Evolutionary conservation across 2,113 vertebrate species (phyloP), one percentile per base, ranked within the genome.

Genomic region (Stigmatopora argus): DNA sequence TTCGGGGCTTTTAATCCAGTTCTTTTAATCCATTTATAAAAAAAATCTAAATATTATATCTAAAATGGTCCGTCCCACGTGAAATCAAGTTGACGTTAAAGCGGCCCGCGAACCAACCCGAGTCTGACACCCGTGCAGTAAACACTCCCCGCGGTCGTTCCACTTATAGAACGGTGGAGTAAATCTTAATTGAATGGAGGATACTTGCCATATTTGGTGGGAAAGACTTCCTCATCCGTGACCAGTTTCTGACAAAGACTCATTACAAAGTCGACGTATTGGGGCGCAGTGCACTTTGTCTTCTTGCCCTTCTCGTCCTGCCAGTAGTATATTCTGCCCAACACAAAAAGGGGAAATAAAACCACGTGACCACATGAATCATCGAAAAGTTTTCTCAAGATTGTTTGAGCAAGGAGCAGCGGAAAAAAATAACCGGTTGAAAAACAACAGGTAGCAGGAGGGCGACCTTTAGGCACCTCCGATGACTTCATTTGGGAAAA

Each of bases 211-310:
- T 99, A 99, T 90, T 98, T 99, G 8, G 97, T 99, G 31, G 97
- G 97, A 72, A 99, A 99, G 84, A 96, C 93, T 2, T 98, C 95
- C 87, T 98, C 97, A 14, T 99, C 97, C 0, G 97, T 99, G 85
- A 99, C 95, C 85, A 98, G 90, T 70, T 98, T 98, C 91, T 99
- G 97, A 89, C 95, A 94, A 0, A 94, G 94, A 77, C 96, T 98
- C 97, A 98, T 98, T 78, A 99, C 97, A 0, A 97, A 98, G 89
- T 99, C 96, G 8, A 99, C 94, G 4, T 99, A 99, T 89, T 99
- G 97, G 9, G 97, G 97, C 57, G 94, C 97, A 1, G 96, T 98
- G 91, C 97, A 98, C 85, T 99, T 99, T 31, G 94, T 93, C 90
- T 99, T 99, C 93, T 96, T 98, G 72, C 97, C 96, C 91, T 91